These are phyloP conservation scores for Dendrocopos noguchii DNA, from an alignment of 2,113 vertebrate genomes.

Conservation along the genomic window DNA sequence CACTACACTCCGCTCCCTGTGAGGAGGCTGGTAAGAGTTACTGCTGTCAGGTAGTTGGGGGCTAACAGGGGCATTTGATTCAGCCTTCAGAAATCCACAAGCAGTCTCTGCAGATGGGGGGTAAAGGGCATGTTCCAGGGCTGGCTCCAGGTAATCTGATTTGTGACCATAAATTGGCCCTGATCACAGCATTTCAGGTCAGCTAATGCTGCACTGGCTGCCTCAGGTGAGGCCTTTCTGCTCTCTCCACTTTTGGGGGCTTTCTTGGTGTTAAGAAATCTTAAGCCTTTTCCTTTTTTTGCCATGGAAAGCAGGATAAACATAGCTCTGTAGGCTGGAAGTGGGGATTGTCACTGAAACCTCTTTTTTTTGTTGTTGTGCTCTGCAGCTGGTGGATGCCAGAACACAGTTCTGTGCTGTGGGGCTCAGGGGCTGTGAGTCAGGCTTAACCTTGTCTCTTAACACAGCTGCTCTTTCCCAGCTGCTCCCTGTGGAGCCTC, in stretches of 20 bases:
- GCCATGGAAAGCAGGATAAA: rapidly evolving
- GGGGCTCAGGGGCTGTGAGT: slow-evolving; percentile 41
- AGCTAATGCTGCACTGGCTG: neutral
- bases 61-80: neutral
- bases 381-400: neutral
- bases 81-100: neutral
- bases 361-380: neutral
- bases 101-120: neutral
- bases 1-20: rapidly evolving
- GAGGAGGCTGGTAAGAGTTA: neutral
- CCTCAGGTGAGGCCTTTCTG: neutral
- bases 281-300: neutral
- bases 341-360: neutral
- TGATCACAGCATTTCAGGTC: neutral
- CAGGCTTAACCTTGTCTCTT: neutral
- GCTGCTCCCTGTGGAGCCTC: neutral
- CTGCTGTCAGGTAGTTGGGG: rapidly evolving
- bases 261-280: neutral
- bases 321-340: rapidly evolving
- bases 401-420: slow-evolving; percentile 18
- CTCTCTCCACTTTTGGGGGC: neutral
- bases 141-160: neutral
- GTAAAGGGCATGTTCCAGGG: neutral
- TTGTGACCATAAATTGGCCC: neutral
- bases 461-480: neutral